Evolutionary conservation across 2,888 invertebrate genomes (phyloP).

Genomic region (Drosophila merina): DNA sequence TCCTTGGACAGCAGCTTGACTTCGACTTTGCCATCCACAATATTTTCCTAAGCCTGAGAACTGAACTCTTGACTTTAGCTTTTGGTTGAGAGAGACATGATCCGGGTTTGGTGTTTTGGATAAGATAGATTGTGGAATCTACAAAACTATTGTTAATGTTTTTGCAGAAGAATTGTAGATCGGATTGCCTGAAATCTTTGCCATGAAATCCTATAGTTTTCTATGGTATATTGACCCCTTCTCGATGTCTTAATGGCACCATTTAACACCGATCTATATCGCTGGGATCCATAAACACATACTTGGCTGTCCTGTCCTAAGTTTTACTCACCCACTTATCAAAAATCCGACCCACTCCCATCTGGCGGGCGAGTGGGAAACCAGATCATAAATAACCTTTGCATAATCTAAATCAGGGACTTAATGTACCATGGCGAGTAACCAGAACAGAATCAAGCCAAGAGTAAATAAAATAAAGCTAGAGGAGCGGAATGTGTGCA

Average conservation of each 20-base stretch:
- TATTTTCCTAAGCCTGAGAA: conserved; percentile 25
- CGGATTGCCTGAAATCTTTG: no score
- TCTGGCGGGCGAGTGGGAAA: conserved; percentile 14
- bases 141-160: neutral
- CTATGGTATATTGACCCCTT: conserved; percentile 24
- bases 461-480: conserved; percentile 36
- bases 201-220: no score
- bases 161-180: no score
- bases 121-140: neutral
- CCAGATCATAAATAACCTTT: conserved; percentile 66
- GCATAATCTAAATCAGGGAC: conserved; percentile 77
- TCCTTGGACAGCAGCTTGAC: conserved; percentile 32
- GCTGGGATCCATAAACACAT: conserved; percentile 35
- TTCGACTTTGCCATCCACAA: conserved; percentile 27
- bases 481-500: conserved; percentile 54
- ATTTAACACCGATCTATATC: conserved; percentile 28
- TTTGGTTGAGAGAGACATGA: neutral
- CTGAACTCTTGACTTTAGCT: conserved; percentile 27
- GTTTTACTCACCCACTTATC: conserved; percentile 49
- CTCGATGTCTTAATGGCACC: conserved; percentile 24
- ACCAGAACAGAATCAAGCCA: conserved; percentile 24
- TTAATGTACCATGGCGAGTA: conserved; percentile 72
- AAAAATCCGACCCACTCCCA: conserved; percentile 42
- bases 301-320: conserved; percentile 33
- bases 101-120: neutral